phyloP scores from a whole-genome alignment of 2,113 vertebrate species.

The Syrrhaptes paradoxus region DNA sequence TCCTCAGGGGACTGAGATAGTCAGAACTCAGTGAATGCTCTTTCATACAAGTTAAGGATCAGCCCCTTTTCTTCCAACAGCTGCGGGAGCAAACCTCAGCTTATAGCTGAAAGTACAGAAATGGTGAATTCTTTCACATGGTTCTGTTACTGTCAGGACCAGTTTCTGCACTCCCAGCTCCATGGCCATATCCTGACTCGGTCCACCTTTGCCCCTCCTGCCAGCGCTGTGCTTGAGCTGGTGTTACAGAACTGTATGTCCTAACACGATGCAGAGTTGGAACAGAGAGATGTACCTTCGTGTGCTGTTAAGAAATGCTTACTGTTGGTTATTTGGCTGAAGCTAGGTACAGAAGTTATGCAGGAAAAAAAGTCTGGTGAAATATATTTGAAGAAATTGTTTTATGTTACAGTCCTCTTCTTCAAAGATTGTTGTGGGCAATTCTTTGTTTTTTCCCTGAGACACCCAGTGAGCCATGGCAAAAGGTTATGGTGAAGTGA shows the following conservation, averaged over 20 bases:
- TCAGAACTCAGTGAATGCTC: neutral
- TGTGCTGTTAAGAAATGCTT: neutral
- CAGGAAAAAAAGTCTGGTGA: neutral
- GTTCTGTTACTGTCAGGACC: neutral
- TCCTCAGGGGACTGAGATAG: neutral
- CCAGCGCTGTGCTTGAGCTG: neutral
- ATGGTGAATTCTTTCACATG: neutral
- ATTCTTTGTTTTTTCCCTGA: neutral
- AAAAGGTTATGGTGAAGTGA: neutral
- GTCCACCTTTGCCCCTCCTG: neutral
- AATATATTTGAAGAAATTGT: neutral
- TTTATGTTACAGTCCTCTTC: neutral
- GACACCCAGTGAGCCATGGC: neutral
- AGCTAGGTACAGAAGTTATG: neutral
- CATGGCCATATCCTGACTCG: neutral
- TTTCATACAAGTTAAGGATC: neutral
- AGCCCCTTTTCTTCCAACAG: neutral
- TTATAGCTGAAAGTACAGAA: neutral
- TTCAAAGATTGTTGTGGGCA: neutral
- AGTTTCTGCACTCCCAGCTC: neutral
- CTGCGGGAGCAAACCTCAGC: neutral
- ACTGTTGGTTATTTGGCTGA: neutral
- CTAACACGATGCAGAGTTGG: neutral
- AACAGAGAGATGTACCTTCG: neutral
- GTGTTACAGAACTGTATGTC: neutral